Base-by-base conservation (phyloP, 2,797 vertebrate genomes). In the Poecilia picta region DNA sequence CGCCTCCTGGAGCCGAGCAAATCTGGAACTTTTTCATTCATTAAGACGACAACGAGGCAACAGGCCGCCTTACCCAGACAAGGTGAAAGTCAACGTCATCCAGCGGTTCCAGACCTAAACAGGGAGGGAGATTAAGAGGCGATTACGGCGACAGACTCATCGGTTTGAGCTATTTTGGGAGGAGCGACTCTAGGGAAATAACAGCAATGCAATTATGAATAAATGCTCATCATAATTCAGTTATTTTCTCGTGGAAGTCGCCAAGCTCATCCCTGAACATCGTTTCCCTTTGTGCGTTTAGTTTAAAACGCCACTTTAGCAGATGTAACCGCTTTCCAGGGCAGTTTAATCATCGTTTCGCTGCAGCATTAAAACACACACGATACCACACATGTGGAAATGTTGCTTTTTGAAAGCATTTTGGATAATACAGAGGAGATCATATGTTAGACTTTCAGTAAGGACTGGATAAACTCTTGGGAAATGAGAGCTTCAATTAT, bases 131-230 rank as follows among this genome's bases (percentile, higher is more conserved):
- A 45, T 45, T 45, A 43, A 55, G 28, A 51, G 49, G 33, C 8
- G 10, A 23, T 55, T 16, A 66, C 33, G 36, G 36, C n/a, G 43
- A 47, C 59, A 31, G 68, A 18, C 51, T 79, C 59, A 51, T 66
- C 18, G 28, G 47, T 33, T 80, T 59, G 45, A 41, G 45, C 77
- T 66, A 66, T 75, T 82, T 16, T 75, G 71, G 81, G 79, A 81
- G 76, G 49, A 82, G 74, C 73, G 51, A 53, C 83, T 82, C 78
- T 1, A 0, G 87, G 86, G 89, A 86, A 89, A 87, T 86, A 87
- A 90, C 79, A 62, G 53, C 59, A 86, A 86, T 84, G 25, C 20
- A 80, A 85, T 89, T 81, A 90, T 3, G 39, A 43, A 46, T 76
- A 83, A 76, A 73, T 31, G 57, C 74, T 83, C 20, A 75, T 43